These are phyloP conservation scores for Mythimna ferrago DNA, from an alignment of 2,888 invertebrate species.

Conservation along the genomic window DNA sequence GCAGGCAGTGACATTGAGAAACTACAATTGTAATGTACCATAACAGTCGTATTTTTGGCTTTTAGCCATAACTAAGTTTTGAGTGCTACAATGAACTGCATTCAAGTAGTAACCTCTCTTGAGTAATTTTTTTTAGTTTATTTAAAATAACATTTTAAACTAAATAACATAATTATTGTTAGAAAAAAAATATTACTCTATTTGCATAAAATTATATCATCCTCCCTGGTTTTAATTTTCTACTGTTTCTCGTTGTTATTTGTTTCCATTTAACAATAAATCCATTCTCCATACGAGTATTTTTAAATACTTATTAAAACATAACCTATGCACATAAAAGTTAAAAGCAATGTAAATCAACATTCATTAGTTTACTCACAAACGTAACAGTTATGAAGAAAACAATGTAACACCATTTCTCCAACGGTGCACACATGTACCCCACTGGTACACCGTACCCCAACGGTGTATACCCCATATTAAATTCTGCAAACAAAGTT, in stretches of 20 bases:
- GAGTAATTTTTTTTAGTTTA: neutral
- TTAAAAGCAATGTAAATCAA: constrained; percentile 1
- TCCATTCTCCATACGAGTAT: neutral
- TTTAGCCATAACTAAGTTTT: neutral
- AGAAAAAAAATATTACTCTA: too few species aligned
- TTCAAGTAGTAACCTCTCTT: neutral
- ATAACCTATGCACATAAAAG: neutral
- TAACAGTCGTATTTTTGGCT: constrained; percentile 28
- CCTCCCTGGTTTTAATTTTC: too few species aligned
- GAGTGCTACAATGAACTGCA: neutral
- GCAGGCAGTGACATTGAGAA: constrained; percentile 8
- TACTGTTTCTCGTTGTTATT: too few species aligned
- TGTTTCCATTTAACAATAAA: neutral
- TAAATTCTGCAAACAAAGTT: constrained; percentile 3
- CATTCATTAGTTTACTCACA: constrained; percentile 7
- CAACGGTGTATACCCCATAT: neutral
- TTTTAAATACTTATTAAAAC: neutral
- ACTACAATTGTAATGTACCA: constrained; percentile 1
- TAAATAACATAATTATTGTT: too few species aligned
- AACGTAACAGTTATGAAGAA: constrained; percentile 2
- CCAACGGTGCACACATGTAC: neutral
- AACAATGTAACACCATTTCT: constrained; percentile 1
- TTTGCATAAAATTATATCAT: too few species aligned
- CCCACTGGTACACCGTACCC: neutral
- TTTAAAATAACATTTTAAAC: neutral